Evolutionary conservation across 2,888 invertebrate species (phyloP), one percentile per base, ranked within the genome.

Genomic region (Drosophila subquinaria): DNA sequence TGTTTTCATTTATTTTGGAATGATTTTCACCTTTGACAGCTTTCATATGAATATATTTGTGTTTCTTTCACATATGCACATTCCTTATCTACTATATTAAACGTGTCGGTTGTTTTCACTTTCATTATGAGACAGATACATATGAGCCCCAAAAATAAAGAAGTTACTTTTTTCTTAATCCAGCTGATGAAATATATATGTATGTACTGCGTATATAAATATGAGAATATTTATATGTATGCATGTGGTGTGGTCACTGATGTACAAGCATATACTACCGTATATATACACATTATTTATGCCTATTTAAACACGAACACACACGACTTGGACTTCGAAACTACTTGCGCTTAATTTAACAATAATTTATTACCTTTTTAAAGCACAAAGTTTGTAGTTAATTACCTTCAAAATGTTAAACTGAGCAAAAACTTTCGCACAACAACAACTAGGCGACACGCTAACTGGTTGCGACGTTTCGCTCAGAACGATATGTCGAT

Each of bases 391-490:
- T 63, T 43, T 50, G n/a, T 38, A 38, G 36, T 40, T 56, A 23
- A 51, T 70, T 76, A 76, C 80, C 76, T 76, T 38, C 6, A 40
- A 48, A 50, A 40, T 38, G 20, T 35, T 36, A 27, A 56, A 57
- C 51, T 69, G 70, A 62, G 51, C 56, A 48, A 35, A 59, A 70
- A 80, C 66, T 79, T 76, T 76, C 63, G 80, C 80, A 63, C 80
- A 56, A 79, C 59, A 65, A 70, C 11, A 70, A 61, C 45, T 27
- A 77, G 48, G 62, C 51, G 43, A 60, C 33, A 79, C 62, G 64
- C 42, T 17, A 62, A 65, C 69, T 75, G 75, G 27, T 27, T 17
- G 42, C 42, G 27, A 27, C 27, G n/a, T 17, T 17, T 17, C 17
- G 17, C 1, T 17, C 17, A 17, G 17, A 17, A 17, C 17, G 17